These are phyloP conservation scores for Acomys russatus DNA, from an alignment of 2,797 vertebrate genomes.

Conservation along the genomic window DNA sequence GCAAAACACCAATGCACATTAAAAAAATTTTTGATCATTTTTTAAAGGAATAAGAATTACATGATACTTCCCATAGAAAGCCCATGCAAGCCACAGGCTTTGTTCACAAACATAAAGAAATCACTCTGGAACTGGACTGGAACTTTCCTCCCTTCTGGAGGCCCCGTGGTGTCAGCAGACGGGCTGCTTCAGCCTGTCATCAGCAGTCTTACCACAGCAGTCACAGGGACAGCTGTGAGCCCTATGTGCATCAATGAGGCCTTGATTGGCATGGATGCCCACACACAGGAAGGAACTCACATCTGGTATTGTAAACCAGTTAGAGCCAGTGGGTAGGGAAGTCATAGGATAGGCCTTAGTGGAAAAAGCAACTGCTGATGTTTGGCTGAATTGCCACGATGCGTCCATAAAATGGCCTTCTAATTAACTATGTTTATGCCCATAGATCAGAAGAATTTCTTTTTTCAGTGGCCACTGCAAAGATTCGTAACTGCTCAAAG, in stretches of 20 bases:
- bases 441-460: not conserved
- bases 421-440: not conserved
- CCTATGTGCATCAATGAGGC: not conserved
- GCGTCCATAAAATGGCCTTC: not conserved
- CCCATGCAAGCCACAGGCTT: not conserved
- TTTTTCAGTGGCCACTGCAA: not conserved
- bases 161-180: not conserved
- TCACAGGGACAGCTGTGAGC: not conserved
- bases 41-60: not conserved
- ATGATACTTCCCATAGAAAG: conserved; percentile 8
- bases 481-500: not conserved
- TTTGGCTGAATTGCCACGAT: not conserved
- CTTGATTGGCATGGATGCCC: not conserved
- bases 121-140: not conserved
- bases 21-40: not conserved
- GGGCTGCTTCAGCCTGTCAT: not conserved
- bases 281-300: not conserved
- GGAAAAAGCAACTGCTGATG: no score
- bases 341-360: not conserved
- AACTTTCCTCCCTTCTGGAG: not conserved
- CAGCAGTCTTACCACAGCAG: not conserved
- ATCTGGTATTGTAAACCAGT: not conserved
- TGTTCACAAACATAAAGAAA: not conserved
- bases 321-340: not conserved
- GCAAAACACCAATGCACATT: not conserved